phyloP scores from a whole-genome alignment of 2,113 vertebrate species.

The Taxidea taxus region DNA sequence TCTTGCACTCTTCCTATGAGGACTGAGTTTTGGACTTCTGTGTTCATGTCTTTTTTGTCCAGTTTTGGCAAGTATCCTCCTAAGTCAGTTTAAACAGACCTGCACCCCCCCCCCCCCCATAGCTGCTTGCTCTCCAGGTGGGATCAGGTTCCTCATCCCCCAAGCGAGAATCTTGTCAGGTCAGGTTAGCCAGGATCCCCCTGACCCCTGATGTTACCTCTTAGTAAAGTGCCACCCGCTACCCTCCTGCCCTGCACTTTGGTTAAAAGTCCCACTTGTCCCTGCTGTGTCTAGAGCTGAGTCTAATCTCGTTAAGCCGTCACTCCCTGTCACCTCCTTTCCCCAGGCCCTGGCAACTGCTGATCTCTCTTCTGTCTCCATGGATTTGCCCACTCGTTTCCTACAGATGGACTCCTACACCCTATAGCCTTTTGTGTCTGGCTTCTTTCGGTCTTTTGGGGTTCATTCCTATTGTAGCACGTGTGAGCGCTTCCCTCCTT shows the following conservation, averaged over 20 bases:
- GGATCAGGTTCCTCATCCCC: neutral
- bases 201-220: neutral
- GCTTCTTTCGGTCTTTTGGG: neutral
- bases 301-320: neutral
- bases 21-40: neutral
- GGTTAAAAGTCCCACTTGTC: no score
- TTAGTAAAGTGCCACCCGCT: neutral
- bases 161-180: neutral
- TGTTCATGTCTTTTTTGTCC: neutral
- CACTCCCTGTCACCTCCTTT: neutral
- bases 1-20: neutral
- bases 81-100: neutral
- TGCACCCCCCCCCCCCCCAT: neutral
- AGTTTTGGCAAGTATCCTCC: neutral
- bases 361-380: neutral
- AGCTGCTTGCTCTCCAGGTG: neutral
- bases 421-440: neutral
- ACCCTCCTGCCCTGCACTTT: neutral
- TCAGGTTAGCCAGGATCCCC: neutral
- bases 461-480: accelerated
- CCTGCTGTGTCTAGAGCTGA: neutral
- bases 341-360: neutral
- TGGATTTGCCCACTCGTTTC: neutral
- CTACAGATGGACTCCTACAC: neutral
- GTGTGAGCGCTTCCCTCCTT: neutral